phyloP scores from a whole-genome alignment of 2,797 vertebrate genomes.

The Crax fasciolata region DNA sequence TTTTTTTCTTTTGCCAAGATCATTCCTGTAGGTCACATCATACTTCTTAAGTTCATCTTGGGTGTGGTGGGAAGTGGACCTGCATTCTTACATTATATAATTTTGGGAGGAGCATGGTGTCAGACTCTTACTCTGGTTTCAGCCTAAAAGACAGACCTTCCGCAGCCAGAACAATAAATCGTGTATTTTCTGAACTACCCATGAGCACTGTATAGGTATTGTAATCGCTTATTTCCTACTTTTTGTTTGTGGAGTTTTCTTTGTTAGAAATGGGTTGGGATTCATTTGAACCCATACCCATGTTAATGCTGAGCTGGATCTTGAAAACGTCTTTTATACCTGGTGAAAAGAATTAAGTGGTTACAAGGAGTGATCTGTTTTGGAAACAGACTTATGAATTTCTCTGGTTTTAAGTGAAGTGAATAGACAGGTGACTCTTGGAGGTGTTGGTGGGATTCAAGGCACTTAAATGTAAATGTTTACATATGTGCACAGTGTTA shows the following conservation, averaged over 20 bases:
- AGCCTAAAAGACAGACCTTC: not conserved
- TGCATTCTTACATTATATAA: not conserved
- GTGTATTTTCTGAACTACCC: not conserved
- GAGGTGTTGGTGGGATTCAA: not conserved
- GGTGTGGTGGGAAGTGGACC: not conserved
- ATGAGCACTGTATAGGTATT: not conserved
- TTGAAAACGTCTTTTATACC: conserved; percentile 9
- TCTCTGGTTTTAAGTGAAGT: not conserved
- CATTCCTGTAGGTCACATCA: not conserved
- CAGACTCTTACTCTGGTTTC: not conserved
- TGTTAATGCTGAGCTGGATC: not conserved
- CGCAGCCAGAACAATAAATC: not conserved
- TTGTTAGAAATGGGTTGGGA: conserved; percentile 5
- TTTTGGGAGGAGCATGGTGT: not conserved
- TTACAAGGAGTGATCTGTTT: conserved; percentile 17
- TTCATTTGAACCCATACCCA: conserved; percentile 26
- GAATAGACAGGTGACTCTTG: not conserved
- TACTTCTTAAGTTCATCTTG: not conserved
- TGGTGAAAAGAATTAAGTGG: not conserved
- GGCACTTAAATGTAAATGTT: not conserved
- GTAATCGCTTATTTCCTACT: not conserved
- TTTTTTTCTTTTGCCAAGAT: not conserved
- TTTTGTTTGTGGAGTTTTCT: not conserved
- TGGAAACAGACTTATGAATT: not conserved
- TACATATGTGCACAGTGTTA: not conserved